A percentile compares a stretch with the other conserved stretches of the same genome.
Conservation (phyloP, 2,113 vertebrate species). For the Mola mola region DNA sequence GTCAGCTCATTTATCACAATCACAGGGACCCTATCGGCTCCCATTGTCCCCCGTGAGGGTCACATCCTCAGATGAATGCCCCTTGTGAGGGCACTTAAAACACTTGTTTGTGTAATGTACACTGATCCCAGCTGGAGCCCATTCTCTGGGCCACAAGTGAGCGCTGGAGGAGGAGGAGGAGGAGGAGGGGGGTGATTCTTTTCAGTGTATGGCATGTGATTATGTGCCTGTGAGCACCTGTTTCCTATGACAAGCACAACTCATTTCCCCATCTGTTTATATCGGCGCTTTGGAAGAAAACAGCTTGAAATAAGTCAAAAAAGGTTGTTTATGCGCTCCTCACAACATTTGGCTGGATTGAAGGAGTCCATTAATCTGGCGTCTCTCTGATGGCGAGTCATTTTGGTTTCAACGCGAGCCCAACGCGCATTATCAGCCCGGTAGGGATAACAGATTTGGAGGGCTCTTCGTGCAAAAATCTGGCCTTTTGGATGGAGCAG, state of each 20-base stretch:
- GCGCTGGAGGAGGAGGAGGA: neutral
- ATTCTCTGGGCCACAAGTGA: constrained; percentile 54
- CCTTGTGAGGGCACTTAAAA: constrained; percentile 48
- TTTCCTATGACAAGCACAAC: constrained; percentile 74
- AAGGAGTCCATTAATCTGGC: constrained; percentile 47
- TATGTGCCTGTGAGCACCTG: constrained; percentile 71
- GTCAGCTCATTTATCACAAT: constrained; percentile 67
- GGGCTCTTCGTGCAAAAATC: neutral
- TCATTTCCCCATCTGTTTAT: constrained; percentile 55
- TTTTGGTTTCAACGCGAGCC: constrained; percentile 20
- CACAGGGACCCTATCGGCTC: constrained; percentile 48
- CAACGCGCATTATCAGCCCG: neutral
- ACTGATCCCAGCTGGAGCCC: constrained; percentile 66
- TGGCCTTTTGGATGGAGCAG: neutral
- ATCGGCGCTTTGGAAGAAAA: constrained; percentile 30
- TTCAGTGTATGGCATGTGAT: constrained; percentile 50
- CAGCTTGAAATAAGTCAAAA: constrained; percentile 30
- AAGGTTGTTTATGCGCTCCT: constrained; percentile 37
- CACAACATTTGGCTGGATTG: constrained; percentile 35
- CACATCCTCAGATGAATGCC: constrained; percentile 70
- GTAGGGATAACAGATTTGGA: constrained; percentile 30
- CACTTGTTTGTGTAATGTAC: constrained; percentile 62
- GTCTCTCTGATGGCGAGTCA: constrained; percentile 16
- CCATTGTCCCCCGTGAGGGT: constrained; percentile 67
- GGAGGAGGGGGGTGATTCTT: constrained; percentile 29